Base-by-base conservation (phyloP, 2,888 invertebrate genomes). In the Lysandra coridon region DNA sequence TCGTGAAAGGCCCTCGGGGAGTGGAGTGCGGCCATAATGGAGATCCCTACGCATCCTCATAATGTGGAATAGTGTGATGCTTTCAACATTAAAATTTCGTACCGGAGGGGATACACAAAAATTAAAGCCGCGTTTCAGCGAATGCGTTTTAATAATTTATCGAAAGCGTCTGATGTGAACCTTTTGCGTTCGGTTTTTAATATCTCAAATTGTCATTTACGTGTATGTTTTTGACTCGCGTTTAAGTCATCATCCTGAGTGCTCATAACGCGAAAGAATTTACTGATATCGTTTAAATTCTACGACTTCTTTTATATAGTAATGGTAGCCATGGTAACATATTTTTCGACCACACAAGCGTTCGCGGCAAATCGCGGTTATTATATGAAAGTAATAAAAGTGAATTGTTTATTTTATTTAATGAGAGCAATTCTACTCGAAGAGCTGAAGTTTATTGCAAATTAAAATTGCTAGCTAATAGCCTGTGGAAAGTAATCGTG, bases 311-410 rank as follows among this genome's bases (percentile, higher is more conserved):
- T 30, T 37, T 78, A 37, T 78, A 64, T 44, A 44, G n/a, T 64
- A 44, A 64, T 23, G 14, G 49, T 44, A 64, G 14, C 37, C 23
- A 44, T 60, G 62, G 17, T 30, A 75, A 74, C 49, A 74, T 17
- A 79, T 53, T 33, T 53, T 76, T 49, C 23, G 86, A 85, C 86
- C 85, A 85, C 85, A 84, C 82, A 81, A 82, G 80, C 79, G 80
- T 80, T 82, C 79, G 82, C 81, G 79, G 78, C 81, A 80, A 81
- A 82, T 80, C 80, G 82, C 82, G 82, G 83, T 81, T 80, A 82
- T 79, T 82, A 80, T 82, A 81, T 82, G 78, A 78, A 77, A 44
- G 82, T 73, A 81, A 81, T 84, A 83, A 84, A 84, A 82, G 82
- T 82, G 82, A 82, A 83, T 81, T 81, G 82, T 83, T 83, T 83